Base-by-base conservation (phyloP, 2,888 invertebrate genomes). In the Charanyca ferruginea region DNA sequence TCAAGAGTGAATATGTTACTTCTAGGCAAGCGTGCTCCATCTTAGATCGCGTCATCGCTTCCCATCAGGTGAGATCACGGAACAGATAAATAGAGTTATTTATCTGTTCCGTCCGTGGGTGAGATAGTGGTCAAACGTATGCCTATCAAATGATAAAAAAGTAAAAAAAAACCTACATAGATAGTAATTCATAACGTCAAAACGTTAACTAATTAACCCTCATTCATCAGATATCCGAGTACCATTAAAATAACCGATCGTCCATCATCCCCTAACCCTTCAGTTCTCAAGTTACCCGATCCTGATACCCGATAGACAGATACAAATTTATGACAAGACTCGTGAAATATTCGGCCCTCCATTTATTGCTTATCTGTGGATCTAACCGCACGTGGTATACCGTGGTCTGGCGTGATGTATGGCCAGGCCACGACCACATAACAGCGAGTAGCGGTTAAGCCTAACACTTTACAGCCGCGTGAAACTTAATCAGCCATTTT, bases 301-400 rank as follows among this genome's bases (percentile, higher is more conserved):
- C 83, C 85, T 83, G 48, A 63, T 64, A 80, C 64, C 73, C 86
- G 93, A 94, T 94, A 94, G 89, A 86, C 85, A 84, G 85, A 86
- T 88, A 90, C 90, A 89, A 89, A 94, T 94, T 92, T 92, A 93
- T 90, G 90, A 89, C 84, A 85, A 83, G 85, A 62, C 83, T 88
- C 85, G 54, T 79, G 69, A 79, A 72, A 72, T 83, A 73, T 81
- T 81, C 52, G 65, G 58, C 58, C 81, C 84, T 85, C 48, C 83
- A 83, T 88, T 85, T 85, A 84, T 54, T 84, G 83, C 85, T 87
- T 91, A 90, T 91, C 90, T 83, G 77, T 83, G 77, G 66, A 90
- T 90, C 89, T 89, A 81, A 86, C 86, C 85, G 84, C 88, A 86
- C 85, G 87, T 87, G 88, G 85, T 88, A 79, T 79, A 67, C 59